These are phyloP conservation scores for Cynoglossus semilaevis DNA, from an alignment of 2,113 vertebrate genomes.

Conservation along the genomic window DNA sequence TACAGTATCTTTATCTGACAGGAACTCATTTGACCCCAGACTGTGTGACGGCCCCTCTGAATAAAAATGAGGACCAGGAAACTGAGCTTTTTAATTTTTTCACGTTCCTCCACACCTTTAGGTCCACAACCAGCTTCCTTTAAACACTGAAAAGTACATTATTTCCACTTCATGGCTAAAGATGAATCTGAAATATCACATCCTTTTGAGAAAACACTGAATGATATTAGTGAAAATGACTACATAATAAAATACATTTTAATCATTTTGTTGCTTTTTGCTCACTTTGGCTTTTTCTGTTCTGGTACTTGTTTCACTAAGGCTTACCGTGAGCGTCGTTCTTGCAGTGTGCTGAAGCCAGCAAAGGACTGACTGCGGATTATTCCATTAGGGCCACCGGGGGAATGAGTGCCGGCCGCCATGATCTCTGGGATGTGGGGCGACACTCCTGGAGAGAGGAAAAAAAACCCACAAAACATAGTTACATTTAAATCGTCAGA, in stretches of 20 bases:
- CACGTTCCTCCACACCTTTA: too few species aligned
- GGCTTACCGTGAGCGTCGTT: conserved; percentile 90
- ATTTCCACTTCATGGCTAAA: too few species aligned
- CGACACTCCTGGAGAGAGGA: conserved; percentile 81
- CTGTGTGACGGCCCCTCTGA: conserved; percentile 3
- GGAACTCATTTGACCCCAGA: background rate
- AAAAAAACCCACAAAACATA: conserved; percentile 9
- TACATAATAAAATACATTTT: too few species aligned
- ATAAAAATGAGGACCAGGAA: background rate
- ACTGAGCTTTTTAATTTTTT: too few species aligned
- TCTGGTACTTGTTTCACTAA: too few species aligned
- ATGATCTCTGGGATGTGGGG: conserved; percentile 90
- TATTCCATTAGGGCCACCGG: conserved; percentile 95
- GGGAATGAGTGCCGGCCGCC: conserved; percentile 91
- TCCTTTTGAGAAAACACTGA: too few species aligned
- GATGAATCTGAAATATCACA: too few species aligned
- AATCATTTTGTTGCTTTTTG: too few species aligned
- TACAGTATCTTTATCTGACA: conserved; percentile 17
- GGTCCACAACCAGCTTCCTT: too few species aligned
- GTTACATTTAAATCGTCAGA: background rate
- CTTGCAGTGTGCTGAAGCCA: conserved; percentile 95
- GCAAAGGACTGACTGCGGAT: conserved; percentile 97
- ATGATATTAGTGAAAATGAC: too few species aligned
- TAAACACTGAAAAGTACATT: too few species aligned
- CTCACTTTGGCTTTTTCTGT: too few species aligned